Evolutionary conservation across 2,888 invertebrate genomes (phyloP).

Genomic region (Pediacus dermestoides): DNA sequence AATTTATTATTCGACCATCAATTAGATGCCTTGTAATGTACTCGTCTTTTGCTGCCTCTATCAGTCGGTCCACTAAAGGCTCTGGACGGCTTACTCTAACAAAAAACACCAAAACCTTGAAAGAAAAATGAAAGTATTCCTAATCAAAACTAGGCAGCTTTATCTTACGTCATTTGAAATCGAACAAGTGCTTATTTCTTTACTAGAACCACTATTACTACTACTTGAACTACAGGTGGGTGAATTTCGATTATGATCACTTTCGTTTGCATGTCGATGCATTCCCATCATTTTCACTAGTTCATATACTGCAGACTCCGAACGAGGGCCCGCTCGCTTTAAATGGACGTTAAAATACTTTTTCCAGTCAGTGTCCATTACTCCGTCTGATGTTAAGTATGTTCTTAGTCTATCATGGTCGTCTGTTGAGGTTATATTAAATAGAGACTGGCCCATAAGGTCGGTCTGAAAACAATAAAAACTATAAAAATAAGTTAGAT

Average conservation of each 20-base stretch:
- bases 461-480: slow-evolving; percentile 62
- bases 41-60: slow-evolving; percentile 73
- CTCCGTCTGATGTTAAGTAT: slow-evolving; percentile 46
- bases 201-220: slow-evolving; percentile 13
- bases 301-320: slow-evolving; percentile 70
- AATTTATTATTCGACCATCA: slow-evolving; percentile 84
- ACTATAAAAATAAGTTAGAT: slow-evolving; percentile 1
- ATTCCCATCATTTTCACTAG: slow-evolving; percentile 65
- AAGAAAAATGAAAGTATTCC: slow-evolving; percentile 17
- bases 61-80: slow-evolving; percentile 62
- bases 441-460: slow-evolving; percentile 75
- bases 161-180: slow-evolving; percentile 29
- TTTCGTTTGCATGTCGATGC: slow-evolving; percentile 31
- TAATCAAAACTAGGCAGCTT: slow-evolving; percentile 1
- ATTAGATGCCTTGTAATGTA: slow-evolving; percentile 86
- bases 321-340: slow-evolving; percentile 66
- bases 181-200: slow-evolving; percentile 13
- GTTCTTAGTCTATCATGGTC: slow-evolving; percentile 71
- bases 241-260: slow-evolving; percentile 3
- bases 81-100: slow-evolving; percentile 69
- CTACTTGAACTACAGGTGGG: slow-evolving; percentile 21
- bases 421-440: slow-evolving; percentile 75
- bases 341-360: slow-evolving; percentile 54
- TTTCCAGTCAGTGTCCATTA: slow-evolving; percentile 55
- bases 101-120: slow-evolving; percentile 66